Conservation (phyloP, 30 jellyfish, hydroid and myxozoan genomes). For the Aurelia sp. region DNA sequence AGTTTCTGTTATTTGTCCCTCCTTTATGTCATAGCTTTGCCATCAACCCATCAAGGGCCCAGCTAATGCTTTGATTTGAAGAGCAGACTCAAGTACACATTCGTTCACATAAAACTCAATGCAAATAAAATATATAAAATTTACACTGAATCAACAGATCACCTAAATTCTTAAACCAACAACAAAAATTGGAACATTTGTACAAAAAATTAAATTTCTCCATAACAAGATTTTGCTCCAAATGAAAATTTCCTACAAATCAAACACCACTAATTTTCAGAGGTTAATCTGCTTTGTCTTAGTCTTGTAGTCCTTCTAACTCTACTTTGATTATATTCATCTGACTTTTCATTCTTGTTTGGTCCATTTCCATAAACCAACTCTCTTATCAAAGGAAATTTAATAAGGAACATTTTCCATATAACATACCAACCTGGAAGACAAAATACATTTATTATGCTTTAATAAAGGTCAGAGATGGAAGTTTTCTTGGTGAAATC, state of each 20-base stretch:
- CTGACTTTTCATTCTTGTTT: neutral
- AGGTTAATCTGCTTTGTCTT: conserved; percentile 16
- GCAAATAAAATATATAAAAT: too few species aligned
- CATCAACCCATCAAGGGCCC: conserved; percentile 25
- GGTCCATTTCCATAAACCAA: conserved; percentile 85
- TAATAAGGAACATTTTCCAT: conserved; percentile 91
- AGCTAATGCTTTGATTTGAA: conserved; percentile 16
- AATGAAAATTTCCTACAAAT: neutral
- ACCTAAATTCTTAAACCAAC: too few species aligned
- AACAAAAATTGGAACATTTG: too few species aligned
- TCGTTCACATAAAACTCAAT: too few species aligned
- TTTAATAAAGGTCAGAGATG: too few species aligned
- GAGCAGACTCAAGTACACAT: too few species aligned
- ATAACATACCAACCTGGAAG: conserved; percentile 92
- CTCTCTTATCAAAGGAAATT: conserved; percentile 90
- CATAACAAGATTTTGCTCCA: too few species aligned
- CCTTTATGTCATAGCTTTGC: too few species aligned
- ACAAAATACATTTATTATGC: neutral
- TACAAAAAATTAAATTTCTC: too few species aligned
- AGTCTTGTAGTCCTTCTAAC: conserved; percentile 31
- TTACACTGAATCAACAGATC: too few species aligned
- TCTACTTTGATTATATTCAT: neutral
- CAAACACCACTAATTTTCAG: neutral
- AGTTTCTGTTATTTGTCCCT: too few species aligned
- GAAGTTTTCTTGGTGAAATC: too few species aligned